Base-by-base conservation (phyloP, 2,888 invertebrate genomes). In the Macropis europaea region DNA sequence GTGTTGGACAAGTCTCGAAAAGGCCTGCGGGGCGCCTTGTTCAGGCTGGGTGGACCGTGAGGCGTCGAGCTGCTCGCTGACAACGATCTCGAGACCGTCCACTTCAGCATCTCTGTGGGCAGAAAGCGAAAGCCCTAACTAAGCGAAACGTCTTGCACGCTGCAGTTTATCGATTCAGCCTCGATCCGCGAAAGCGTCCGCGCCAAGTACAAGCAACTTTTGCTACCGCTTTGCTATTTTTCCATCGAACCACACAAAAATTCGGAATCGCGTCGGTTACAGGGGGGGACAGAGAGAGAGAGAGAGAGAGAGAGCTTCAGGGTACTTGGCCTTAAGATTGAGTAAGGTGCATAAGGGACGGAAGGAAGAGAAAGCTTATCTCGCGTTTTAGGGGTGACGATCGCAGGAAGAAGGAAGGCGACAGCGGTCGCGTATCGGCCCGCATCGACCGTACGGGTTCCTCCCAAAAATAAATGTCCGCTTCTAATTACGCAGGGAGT, bases 61-160 rank as follows among this genome's bases (percentile, higher is more conserved):
- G 89, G 89, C 52, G 90, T 89, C 79, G 89, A 87, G 77, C 84
- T 86, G 69, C 85, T 86, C 50, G 87, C 85, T 61, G 90, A 90
- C 81, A 90, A 82, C 40, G 90, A 89, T 81, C 90, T 89, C 70
- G 90, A 90, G 66, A 90, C 89, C 74, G 90, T 90, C 90, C 89
- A 90, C 88, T 90, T 90, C 72, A 90, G 85, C 89, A 90, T 90
- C 69, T 86, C 86, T 88, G 71, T 0, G 26, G 38, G 19, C 63
- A 61, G 30, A 62, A 64, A 62, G 43, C 26, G 30, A 54, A 61
- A 48, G 2, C 34, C 38, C 43, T 59, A 34, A 36, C 34, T 54
- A 71, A 68, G 34, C 64, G 43, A 7, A 30, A 45, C 13, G 43
- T n/a, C 11, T n/a, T 9, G 17, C 64, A 13, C 15, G 48, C 13